Conservation (phyloP, 2,888 invertebrate genomes). For the Drosophila monieri region DNA sequence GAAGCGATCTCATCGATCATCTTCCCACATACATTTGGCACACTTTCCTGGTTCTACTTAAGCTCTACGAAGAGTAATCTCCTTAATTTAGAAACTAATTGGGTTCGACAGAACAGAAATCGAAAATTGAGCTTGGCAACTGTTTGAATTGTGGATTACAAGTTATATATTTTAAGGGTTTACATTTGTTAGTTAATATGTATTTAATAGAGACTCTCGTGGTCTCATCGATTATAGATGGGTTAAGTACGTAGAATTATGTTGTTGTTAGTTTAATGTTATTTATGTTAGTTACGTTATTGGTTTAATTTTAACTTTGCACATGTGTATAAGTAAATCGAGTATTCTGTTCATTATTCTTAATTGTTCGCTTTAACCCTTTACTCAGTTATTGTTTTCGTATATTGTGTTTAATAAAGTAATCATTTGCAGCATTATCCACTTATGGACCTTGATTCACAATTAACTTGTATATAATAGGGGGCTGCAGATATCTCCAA, state of each 20-base stretch:
- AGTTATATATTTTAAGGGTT: conserved; percentile 3
- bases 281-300: conserved; percentile 13
- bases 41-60: conserved; percentile 42
- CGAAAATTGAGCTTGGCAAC: conserved; percentile 38
- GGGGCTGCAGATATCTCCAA: background rate
- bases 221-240: conserved; percentile 27
- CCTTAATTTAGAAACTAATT: conserved; percentile 17
- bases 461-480: conserved; percentile 48
- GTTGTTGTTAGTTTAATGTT: conserved; percentile 20
- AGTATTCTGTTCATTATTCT: conserved; percentile 33
- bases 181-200: conserved; percentile 18
- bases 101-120: conserved; percentile 6
- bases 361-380: conserved; percentile 25
- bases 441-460: conserved; percentile 57
- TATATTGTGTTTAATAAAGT: conserved; percentile 61
- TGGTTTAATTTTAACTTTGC: conserved; percentile 19
- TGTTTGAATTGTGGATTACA: conserved; percentile 16
- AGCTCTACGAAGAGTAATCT: conserved; percentile 15
- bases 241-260: conserved; percentile 38
- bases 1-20: conserved; percentile 4
- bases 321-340: conserved; percentile 31
- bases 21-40: conserved; percentile 38
- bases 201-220: conserved; percentile 12
- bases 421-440: conserved; percentile 76
- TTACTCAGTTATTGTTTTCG: conserved; percentile 40